Evolutionary conservation across 2,113 vertebrate genomes (phyloP).

Genomic region (Cervus canadensis): DNA sequence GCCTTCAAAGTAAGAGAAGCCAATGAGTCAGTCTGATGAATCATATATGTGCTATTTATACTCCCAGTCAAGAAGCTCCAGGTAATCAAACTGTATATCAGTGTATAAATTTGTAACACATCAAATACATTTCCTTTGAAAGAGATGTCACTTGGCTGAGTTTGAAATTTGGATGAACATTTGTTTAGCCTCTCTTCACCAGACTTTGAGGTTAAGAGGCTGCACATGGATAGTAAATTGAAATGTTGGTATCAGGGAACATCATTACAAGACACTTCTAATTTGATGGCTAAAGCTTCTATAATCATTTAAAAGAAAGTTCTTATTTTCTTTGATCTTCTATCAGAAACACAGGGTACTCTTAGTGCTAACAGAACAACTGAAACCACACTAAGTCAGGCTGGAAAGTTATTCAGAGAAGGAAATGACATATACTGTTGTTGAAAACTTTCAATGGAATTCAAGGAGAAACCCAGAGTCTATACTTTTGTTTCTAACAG

Average conservation of each 20-base stretch:
- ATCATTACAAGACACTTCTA: neutral
- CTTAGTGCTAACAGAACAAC: neutral
- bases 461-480: neutral
- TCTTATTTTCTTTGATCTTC: neutral
- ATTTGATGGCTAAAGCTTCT: neutral
- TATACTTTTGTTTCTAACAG: constrained; percentile 76
- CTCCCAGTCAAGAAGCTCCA: neutral
- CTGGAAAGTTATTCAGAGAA: neutral
- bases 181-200: neutral
- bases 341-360: neutral
- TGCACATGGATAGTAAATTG: neutral
- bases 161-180: neutral
- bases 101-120: neutral
- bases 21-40: neutral
- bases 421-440: neutral
- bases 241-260: neutral
- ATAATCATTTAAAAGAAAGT: neutral
- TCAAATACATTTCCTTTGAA: neutral
- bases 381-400: neutral
- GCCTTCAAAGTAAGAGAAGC: neutral
- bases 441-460: neutral
- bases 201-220: neutral
- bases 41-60: neutral
- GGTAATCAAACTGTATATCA: neutral
- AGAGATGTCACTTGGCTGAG: neutral